Base-by-base conservation (phyloP, 1,140 invertebrate genomes). In the Prorops nasuta region DNA sequence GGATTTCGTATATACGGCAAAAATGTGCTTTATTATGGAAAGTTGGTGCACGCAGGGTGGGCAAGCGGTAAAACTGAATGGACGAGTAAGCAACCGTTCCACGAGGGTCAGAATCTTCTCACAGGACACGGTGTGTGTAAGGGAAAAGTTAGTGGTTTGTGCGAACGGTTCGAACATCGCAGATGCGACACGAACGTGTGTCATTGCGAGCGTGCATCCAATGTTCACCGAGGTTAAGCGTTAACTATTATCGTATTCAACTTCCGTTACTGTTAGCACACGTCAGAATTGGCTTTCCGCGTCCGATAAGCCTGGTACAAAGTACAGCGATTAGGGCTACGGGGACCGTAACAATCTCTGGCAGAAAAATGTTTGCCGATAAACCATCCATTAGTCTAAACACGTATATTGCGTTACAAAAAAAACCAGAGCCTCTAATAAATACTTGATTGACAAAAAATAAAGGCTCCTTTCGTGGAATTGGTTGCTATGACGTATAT, bases 221-320 rank as follows among this genome's bases (percentile, higher is more conserved):
- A 42, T 47, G 34, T 54, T 21, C 49, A 24, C 39, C 32, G 40
- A 44, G 39, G 35, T 35, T 48, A 35, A 55, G 37, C 63, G 56
- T 64, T 60, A 67, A 64, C 50, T 53, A 43, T 46, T 51, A 66
- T 66, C 56, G 60, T 51, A 48, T 36, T 31, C 18, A 51, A 59
- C 62, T 68, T 66, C 64, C 66, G 49, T 54, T 52, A 51, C 56
- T 65, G 59, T 66, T 66, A 66, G 44, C 57, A 41, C 48, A 56
- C 63, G 49, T 56, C 49, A 44, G 51, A 60, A 63, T 64, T 56
- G 41, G 56, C 54, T 63, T 63, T 66, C 53, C 55, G 60, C 40
- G 62, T 59, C 50, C 32, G 66, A 66, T 65, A 65, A 66, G 41
- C 40, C 38, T 37, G 20, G 34, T 40, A 51, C 49, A 50, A 56